Evolutionary conservation across 1,140 invertebrate genomes (phyloP), one percentile per base, ranked within the genome.

Genomic region (Dicyema japonicum): DNA sequence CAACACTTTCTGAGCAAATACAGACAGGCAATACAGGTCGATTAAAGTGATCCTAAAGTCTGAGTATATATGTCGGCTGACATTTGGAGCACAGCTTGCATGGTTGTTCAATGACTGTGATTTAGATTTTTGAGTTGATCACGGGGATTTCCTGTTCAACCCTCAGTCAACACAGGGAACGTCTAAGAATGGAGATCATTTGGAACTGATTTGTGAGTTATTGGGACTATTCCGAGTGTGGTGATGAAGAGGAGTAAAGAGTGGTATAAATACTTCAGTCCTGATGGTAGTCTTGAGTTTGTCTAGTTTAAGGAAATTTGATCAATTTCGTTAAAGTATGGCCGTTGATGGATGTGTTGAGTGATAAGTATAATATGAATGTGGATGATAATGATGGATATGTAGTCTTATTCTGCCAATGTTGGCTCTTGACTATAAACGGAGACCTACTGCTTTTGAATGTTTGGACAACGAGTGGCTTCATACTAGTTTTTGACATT

Each of bases 71-170:
- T 67, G 12, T 72, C 78, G 1, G 76, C 78, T 14, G 82, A 92
- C 50, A 82, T 92, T 37, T 92, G 82, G 82, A 82, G 74, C 36
- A 78, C 75, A 11, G 82, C 80, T 19, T 92, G 82, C 45, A 85
- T 90, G 74, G 74, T 64, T 45, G n/a, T 6, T 24, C 23, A 6
- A 12, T 6, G 5, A 6, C n/a, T 6, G n/a, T 24, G 32, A 43
- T 46, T 7, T 34, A 64, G 60, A 63, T 80, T 9, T 97, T 94
- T 55, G 88, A 97, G 55, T 53, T 97, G 35, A 82, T 80, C 4
- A 92, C 82, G 88, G 85, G 29, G 85, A 94, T 55, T 97, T 92
- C 55, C 56, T 97, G 31, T 97, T 97, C 56, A 82, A 97, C 52
- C 82, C 85, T 21, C 80, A 92, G 50, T 75, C 70, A 31, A 63